Conservation (phyloP, 2,888 invertebrate species). For the Electrophaes corylata region DNA sequence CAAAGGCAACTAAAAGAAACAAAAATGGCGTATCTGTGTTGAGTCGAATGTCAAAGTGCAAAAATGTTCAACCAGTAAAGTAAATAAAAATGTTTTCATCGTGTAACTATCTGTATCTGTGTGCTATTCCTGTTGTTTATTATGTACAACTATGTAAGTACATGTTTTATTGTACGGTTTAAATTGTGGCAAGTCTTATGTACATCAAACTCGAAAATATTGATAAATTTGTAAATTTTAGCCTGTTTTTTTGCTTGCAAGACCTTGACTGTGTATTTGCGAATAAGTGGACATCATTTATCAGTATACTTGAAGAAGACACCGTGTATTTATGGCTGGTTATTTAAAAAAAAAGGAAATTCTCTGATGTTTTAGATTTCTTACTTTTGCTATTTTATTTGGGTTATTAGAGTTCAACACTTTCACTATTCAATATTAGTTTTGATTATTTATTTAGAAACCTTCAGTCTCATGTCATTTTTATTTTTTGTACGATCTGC, state of each 20-base stretch:
- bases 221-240: conserved; percentile 29
- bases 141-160: conserved; percentile 69
- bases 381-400: background rate
- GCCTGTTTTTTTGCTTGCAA: conserved; percentile 41
- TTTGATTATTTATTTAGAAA: no score
- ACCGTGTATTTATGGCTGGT: conserved; percentile 33
- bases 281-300: conserved; percentile 42
- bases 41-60: conserved; percentile 63
- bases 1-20: no score
- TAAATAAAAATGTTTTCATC: conserved; percentile 76
- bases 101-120: conserved; percentile 57
- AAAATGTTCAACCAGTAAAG: conserved; percentile 73
- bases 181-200: background rate
- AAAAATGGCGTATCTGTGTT: conserved; percentile 72
- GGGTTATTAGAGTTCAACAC: no score
- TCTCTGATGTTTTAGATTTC: conserved; percentile 4
- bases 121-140: conserved; percentile 56
- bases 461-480: no score
- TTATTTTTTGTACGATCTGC: no score
- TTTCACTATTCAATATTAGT: no score
- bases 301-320: conserved; percentile 50
- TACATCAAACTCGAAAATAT: background rate
- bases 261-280: conserved; percentile 50
- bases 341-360: conserved; percentile 33
- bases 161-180: background rate